These are phyloP conservation scores for Heterodera filipjevi DNA, from an alignment of 2,888 invertebrate species.

Conservation along the genomic window DNA sequence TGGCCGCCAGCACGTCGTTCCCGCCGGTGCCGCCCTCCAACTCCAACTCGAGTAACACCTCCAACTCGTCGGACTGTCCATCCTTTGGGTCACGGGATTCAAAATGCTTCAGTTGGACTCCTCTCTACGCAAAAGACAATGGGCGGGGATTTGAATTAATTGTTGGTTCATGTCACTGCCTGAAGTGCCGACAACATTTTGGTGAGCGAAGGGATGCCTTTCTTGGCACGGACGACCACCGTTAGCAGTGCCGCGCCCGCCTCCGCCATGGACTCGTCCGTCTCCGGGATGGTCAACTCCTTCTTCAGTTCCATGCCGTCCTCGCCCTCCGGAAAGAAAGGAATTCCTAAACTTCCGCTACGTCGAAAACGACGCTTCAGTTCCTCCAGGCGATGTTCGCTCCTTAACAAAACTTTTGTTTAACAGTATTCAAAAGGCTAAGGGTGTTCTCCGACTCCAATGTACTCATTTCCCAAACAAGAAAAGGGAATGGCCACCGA, in stretches of 20 bases:
- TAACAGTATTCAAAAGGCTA: conserved; percentile 3
- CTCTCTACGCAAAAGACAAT: conserved; percentile 32
- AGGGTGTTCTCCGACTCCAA: conserved; percentile 21
- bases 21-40: conserved; percentile 27
- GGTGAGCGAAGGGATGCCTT: conserved; percentile 38
- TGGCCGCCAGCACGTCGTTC: conserved; percentile 49
- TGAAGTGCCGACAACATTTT: conserved; percentile 55
- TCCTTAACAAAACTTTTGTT: conserved; percentile 33
- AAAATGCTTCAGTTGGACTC: conserved; percentile 44
- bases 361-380: conserved; percentile 64
- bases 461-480: conserved; percentile 40
- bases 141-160: background rate
- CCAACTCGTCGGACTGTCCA: conserved; percentile 41
- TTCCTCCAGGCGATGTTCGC: conserved; percentile 56
- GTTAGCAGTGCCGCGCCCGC: conserved; percentile 47
- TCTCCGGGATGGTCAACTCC: conserved; percentile 48
- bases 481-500: too few relatives aligned
- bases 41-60: conserved; percentile 47
- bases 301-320: conserved; percentile 35
- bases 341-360: conserved; percentile 63
- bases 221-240: conserved; percentile 55
- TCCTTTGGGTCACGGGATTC: conserved; percentile 50
- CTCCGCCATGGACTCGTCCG: conserved; percentile 53
- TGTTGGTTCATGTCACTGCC: conserved; percentile 32
- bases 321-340: conserved; percentile 64